Evolutionary conservation across 2,113 vertebrate species (phyloP), one percentile per base, ranked within the genome.

Genomic region (Bambusicola thoracicus): DNA sequence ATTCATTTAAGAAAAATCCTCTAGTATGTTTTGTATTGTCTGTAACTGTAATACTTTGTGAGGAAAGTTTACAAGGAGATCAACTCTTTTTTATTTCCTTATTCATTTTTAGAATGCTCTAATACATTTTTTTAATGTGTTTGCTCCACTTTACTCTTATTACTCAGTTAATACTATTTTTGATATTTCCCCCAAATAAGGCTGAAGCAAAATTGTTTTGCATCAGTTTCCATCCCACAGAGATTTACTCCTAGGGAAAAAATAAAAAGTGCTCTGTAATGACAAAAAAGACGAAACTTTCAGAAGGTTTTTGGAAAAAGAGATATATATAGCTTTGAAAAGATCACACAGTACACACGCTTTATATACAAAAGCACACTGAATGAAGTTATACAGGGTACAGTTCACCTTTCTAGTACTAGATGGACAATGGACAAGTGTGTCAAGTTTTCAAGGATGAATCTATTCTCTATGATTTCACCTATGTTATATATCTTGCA

Each of bases 361-460:
- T 63, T 81, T 41, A 85, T 73, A n/a, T 49, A n/a, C 11, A 59
- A 81, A 22, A 86, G 11, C 8, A 79, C 81, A 27, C 53, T 89
- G 61, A 92, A 91, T 20, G 68, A 94, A 90, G 14, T 44, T 40
- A 29, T 40, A 63, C 40, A 18, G 22, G 40, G 22, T 12, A 66
- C 48, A 77, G 21, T 82, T 90, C 53, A 78, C 25, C 44, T 72
- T 43, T 86, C 19, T 56, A 88, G 62, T 67, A 81, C 6, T 48
- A 87, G 44, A 25, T 70, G 62, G 66, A 65, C 17, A 84, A 85
- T 95, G 84, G 69, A 38, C 25, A 59, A 2, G 20, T 53, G 53
- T 46, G 7, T 82, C 13, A 4, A 87, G 17, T 91, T 95, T 92
- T 90, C 80, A 48, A 94, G 24, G 24, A 82, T 68, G 16, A 93